Evolutionary conservation across 2,888 invertebrate genomes (phyloP).

Genomic region (Drosophila histrio): DNA sequence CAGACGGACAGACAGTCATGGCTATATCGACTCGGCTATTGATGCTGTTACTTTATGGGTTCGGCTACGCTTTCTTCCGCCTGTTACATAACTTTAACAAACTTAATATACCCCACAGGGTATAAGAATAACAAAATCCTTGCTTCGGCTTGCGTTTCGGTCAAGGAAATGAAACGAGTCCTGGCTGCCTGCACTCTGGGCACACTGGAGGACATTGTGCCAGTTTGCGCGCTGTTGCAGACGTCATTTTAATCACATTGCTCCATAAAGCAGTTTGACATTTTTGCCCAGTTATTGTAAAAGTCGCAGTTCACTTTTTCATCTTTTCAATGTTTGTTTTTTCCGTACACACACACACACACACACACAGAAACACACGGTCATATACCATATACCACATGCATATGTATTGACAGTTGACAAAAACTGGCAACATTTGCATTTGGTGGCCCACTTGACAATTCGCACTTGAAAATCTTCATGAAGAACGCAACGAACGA

Average conservation of each 20-base stretch:
- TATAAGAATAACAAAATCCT: slow-evolving; percentile 28
- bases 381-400: neutral
- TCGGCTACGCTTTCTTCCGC: too few relatives aligned
- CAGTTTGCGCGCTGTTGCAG: slow-evolving; percentile 56
- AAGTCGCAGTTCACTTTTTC: slow-evolving; percentile 26
- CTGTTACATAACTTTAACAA: too few relatives aligned
- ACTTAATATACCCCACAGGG: too few relatives aligned
- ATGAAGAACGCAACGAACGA: slow-evolving; percentile 23
- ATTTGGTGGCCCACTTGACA: slow-evolving; percentile 68
- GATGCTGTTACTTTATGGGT: too few relatives aligned
- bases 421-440: slow-evolving; percentile 65
- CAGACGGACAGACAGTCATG: too few relatives aligned
- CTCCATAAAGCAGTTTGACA: slow-evolving; percentile 51
- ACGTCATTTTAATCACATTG: slow-evolving; percentile 73
- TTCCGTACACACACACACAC: neutral
- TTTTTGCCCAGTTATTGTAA: slow-evolving; percentile 37
- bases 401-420: slow-evolving; percentile 47
- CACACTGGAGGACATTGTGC: slow-evolving; percentile 68
- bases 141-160: slow-evolving; percentile 72
- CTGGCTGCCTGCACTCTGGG: slow-evolving; percentile 13
- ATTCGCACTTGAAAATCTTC: slow-evolving; percentile 63
- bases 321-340: slow-evolving; percentile 26
- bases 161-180: slow-evolving; percentile 66
- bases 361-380: neutral
- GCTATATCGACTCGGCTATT: too few relatives aligned